Evolutionary conservation across 2,888 invertebrate genomes (phyloP).

Genomic region (Polyommatus icarus): DNA sequence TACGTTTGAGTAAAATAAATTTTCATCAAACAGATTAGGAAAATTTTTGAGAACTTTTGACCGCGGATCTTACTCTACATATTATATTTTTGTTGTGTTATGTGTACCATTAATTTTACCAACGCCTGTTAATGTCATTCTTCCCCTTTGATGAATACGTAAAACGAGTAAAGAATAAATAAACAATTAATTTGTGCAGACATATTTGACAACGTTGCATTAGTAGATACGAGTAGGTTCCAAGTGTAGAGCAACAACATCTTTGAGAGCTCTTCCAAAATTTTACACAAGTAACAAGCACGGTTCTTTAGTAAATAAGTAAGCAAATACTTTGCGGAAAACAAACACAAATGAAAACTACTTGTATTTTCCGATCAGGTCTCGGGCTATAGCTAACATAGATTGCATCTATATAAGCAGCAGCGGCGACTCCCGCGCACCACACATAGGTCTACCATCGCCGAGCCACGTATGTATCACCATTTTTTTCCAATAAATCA

Average conservation of each 20-base stretch:
- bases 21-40: neutral
- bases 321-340: too few species aligned
- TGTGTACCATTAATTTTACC: too few species aligned
- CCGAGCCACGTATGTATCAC: constrained; percentile 11
- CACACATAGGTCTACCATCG: neutral
- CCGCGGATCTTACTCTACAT: too few species aligned
- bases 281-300: too few species aligned
- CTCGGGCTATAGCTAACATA: neutral
- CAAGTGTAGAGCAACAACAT: neutral
- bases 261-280: neutral
- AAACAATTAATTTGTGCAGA: too few species aligned
- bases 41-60: too few species aligned
- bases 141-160: too few species aligned
- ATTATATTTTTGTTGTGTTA: too few species aligned
- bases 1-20: neutral
- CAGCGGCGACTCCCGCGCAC: neutral
- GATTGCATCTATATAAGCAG: constrained; percentile 18
- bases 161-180: too few species aligned
- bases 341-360: too few species aligned
- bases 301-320: too few species aligned
- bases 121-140: too few species aligned
- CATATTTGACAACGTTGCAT: neutral
- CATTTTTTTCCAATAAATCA: neutral
- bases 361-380: neutral
- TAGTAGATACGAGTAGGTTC: neutral